Conservation (phyloP, 2,888 invertebrate species). For the Chorisops tibialis region DNA sequence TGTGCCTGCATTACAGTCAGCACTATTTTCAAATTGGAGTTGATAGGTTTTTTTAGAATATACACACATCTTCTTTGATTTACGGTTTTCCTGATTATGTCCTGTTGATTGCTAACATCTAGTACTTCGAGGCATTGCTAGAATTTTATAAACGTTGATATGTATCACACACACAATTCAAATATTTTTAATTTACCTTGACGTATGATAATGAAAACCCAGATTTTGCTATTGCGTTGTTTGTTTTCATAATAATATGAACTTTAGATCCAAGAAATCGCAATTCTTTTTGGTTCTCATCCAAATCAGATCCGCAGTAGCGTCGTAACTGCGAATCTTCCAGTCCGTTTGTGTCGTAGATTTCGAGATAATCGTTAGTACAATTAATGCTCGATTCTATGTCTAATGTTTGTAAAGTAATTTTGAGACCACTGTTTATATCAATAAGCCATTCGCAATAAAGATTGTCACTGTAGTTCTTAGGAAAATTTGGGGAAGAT, state of each 20-base stretch:
- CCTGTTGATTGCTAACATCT: background rate
- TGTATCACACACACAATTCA: too few relatives aligned
- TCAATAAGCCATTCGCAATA: slow-evolving; percentile 69
- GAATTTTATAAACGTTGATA: background rate
- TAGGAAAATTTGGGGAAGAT: slow-evolving; percentile 76
- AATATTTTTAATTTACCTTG: too few relatives aligned
- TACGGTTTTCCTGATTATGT: background rate
- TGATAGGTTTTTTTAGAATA: background rate
- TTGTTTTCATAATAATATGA: slow-evolving; percentile 6
- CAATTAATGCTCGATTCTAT: slow-evolving; percentile 44
- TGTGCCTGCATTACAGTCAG: slow-evolving; percentile 2
- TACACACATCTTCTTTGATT: background rate
- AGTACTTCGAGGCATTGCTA: background rate
- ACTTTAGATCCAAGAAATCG: background rate
- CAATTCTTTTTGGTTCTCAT: too few relatives aligned
- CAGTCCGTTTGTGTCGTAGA: background rate
- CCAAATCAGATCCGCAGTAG: background rate
- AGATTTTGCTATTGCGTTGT: background rate
- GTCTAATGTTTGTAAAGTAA: slow-evolving; percentile 64
- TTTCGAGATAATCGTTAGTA: slow-evolving; percentile 35
- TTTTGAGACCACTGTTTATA: slow-evolving; percentile 37
- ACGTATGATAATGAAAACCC: slow-evolving; percentile 17
- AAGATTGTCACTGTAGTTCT: slow-evolving; percentile 67
- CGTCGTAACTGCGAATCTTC: background rate
- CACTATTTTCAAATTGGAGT: background rate